A percentile compares a stretch with the other conserved stretches of the same genome.
phyloP scores from a whole-genome alignment of 2,113 vertebrate genomes.

The Cyanoramphus novaezelandiae region DNA sequence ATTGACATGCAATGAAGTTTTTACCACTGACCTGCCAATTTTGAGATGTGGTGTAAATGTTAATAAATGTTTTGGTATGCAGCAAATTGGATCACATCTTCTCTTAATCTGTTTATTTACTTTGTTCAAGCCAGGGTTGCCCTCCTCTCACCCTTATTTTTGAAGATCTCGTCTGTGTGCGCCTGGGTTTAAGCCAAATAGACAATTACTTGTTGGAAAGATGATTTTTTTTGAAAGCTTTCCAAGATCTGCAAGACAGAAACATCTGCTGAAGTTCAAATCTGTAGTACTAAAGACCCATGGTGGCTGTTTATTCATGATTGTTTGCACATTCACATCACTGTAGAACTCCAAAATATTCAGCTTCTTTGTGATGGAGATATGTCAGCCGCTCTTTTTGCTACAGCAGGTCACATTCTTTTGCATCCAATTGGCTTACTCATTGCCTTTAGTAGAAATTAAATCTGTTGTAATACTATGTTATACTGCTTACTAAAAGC shows the following conservation, averaged over 20 bases:
- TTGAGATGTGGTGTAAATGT: background rate
- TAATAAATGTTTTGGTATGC: constrained; percentile 59
- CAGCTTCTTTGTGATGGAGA: constrained; percentile 45
- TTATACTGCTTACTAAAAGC: constrained; percentile 40
- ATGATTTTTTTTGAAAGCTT: constrained; percentile 61
- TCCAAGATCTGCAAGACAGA: constrained; percentile 48
- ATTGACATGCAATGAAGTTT: background rate
- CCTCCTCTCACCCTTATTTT: constrained; percentile 46
- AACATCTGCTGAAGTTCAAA: constrained; percentile 63
- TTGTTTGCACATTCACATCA: constrained; percentile 57
- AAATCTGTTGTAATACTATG: constrained; percentile 46
- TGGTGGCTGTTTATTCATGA: constrained; percentile 43
- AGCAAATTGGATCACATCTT: constrained; percentile 47
- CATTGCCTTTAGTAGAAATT: constrained; percentile 39
- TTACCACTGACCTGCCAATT: background rate
- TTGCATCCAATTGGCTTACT: constrained; percentile 27
- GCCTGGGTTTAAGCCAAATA: constrained; percentile 59
- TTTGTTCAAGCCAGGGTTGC: constrained; percentile 35
- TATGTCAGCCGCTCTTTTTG: constrained; percentile 32
- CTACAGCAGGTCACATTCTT: constrained; percentile 59
- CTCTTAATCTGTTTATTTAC: constrained; percentile 64
- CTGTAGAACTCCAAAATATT: constrained; percentile 22
- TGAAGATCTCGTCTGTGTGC: constrained; percentile 49
- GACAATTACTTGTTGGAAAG: constrained; percentile 53
- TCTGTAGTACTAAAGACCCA: background rate